Base-by-base conservation (phyloP, 2,888 invertebrate genomes). In the Agrotis ipsilon region DNA sequence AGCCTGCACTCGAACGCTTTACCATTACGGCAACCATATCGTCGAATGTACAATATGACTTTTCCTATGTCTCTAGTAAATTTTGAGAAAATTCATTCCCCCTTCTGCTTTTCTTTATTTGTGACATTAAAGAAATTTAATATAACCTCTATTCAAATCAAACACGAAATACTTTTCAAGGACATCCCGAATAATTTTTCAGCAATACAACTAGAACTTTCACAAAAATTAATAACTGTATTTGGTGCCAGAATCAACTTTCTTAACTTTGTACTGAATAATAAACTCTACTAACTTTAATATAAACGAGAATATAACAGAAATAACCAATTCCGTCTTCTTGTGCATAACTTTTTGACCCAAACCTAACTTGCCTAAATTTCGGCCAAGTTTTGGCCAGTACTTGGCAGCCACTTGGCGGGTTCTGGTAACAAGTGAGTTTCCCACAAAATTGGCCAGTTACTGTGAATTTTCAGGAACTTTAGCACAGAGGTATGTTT, bases 391-490 rank as follows among this genome's bases (percentile, higher is more conserved):
- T 86, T 86, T 82, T 67, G 75, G 71, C 46, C 72, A 70, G 73
- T 67, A 82, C 78, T 85, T 78, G 49, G 46, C 67, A 61, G 69
- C 49, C 59, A 78, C 75, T 83, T 78, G 68, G 39, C 69, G 48
- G 58, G 70, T 59, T 61, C 70, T 32, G 16, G 72, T 86, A 78
- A 77, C 82, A 75, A 85, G 78, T 68, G 68, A 59, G 66, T 67
- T 63, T 66, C 70, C 76, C 73, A 69, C 64, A 57, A 77, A 84
- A 81, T 84, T 85, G 81, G 66, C 71, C 72, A 72, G 73, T 77
- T 80, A 83, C 78, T 80, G 75, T 57, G 67, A 85, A 79, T 85
- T 86, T 86, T 80, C 73, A 72, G 75, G 57, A 68, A 74, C 71
- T 73, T 70, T 43, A 65, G 65, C 55, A 66, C 58, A 62, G 63